phyloP scores from a whole-genome alignment of 2,113 vertebrate species.

The Protobothrops flavoviridis region DNA sequence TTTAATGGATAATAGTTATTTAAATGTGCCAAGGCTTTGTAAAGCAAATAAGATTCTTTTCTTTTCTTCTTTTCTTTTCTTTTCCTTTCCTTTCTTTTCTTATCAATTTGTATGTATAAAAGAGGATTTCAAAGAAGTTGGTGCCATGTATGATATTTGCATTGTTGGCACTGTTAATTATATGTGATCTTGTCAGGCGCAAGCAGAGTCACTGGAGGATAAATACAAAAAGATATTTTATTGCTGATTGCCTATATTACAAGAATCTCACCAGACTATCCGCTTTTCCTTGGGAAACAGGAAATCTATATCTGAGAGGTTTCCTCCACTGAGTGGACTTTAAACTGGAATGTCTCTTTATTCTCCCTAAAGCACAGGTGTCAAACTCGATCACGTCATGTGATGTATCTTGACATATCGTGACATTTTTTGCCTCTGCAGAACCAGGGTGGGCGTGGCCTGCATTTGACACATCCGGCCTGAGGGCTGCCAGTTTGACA shows the following conservation, averaged over 20 bases:
- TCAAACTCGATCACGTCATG: too few relatives aligned
- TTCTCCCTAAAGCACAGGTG: background rate
- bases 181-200: background rate
- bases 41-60: constrained; percentile 63
- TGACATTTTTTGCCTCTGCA: too few relatives aligned
- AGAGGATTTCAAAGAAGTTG: constrained; percentile 27
- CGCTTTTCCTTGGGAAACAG: background rate
- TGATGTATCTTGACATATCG: too few relatives aligned
- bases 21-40: constrained; percentile 68
- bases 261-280: background rate
- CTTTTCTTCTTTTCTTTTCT: background rate
- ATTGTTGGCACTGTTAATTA: background rate
- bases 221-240: background rate
- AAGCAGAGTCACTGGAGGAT: background rate
- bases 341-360: background rate
- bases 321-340: background rate
- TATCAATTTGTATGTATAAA: constrained; percentile 69
- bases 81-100: background rate
- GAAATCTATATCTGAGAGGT: background rate
- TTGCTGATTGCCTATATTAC: background rate
- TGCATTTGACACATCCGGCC: too few relatives aligned
- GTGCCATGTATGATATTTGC: constrained; percentile 14
- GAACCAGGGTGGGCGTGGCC: too few relatives aligned
- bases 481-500: too few relatives aligned
- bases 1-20: constrained; percentile 70